Evolutionary conservation across 92 coral and sea anemone genomes (phyloP).

Genomic region (Siderastrea radians): DNA sequence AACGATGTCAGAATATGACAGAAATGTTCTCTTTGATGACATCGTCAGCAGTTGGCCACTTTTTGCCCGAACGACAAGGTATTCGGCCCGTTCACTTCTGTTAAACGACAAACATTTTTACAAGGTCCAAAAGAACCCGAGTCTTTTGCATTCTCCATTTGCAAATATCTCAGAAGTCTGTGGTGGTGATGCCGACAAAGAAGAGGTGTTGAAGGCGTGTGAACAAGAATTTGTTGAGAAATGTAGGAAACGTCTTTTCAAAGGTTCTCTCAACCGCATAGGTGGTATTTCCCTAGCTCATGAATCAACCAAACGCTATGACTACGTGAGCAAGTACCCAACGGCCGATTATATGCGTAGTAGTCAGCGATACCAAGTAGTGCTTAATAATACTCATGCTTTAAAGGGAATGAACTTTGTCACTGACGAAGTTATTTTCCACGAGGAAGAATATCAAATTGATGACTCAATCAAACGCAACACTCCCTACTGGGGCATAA

Average conservation of each 20-base stretch:
- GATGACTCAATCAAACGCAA: conserved; percentile 18
- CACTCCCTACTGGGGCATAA: conserved; percentile 43
- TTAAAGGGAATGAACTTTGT: conserved; percentile 57
- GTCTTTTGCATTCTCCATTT: conserved; percentile 51
- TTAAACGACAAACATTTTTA: not conserved
- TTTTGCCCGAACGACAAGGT: not conserved
- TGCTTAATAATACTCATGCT: conserved; percentile 48
- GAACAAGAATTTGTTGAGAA: conserved; percentile 13
- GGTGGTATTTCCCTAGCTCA: conserved; percentile 64
- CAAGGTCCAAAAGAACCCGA: conserved; percentile 35
- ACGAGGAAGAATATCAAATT: conserved; percentile 26
- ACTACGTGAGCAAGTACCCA: conserved; percentile 35
- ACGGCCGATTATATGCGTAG: conserved; percentile 40
- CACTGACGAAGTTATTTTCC: conserved; percentile 59
- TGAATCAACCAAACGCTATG: conserved; percentile 16
- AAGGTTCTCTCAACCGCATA: conserved; percentile 25
- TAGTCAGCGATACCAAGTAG: conserved; percentile 62
- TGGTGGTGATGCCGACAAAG: conserved; percentile 39
- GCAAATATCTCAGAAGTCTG: conserved; percentile 37
- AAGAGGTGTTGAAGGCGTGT: not conserved
- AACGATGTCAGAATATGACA: not conserved
- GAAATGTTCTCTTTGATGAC: not conserved
- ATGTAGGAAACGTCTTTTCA: conserved; percentile 24
- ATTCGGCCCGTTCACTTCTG: not conserved
- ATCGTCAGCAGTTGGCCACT: conserved; percentile 4